Evolutionary conservation across 2,797 vertebrate genomes (phyloP), one percentile per base, ranked within the genome.

Genomic region (Ctenopoma multispine): DNA sequence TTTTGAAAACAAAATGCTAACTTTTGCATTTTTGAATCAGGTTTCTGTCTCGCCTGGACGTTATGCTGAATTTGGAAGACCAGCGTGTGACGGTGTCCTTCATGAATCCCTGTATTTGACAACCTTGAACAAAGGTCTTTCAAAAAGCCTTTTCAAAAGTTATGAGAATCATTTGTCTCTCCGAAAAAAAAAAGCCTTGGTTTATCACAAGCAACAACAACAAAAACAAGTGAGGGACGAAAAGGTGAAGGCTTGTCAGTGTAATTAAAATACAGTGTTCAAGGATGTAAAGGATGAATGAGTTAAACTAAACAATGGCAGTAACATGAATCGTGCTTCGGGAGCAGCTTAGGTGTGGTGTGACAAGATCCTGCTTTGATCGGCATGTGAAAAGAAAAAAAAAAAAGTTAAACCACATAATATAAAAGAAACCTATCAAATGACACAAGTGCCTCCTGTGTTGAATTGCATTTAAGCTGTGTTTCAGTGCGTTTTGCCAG

Each of bases 81-180:
- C 3, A 40, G 15, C 1, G 6, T 56, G 36, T 14, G 55, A 55
- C 66, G 14, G 29, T 20, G 34, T 64, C 18, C 51, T 24, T 43
- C 23, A 23, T 7, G 43, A 51, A 72, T 41, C 44, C 13, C 9
- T 47, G 24, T 87, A 69, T 78, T 85, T 75, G 63, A 15, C 57
- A 85, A 83, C 92, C 91, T 90, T 93, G 85, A 86, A 73, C 69
- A 83, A 69, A 88, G 62, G 72, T 63, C 76, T 81, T 69, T 69
- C 3, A 89, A 88, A 59, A 66, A 55, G 80, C 79, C 4, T 43
- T 43, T 80, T 80, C 60, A 36, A 64, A 68, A 36, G 72, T 77
- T 63, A 57, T 34, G 29, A 23, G 57, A 56, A 57, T 56, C 10
- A 75, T 85, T 84, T 73, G 80, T 87, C 79, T 73, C 41, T 36